Base-by-base conservation (phyloP, 2,797 vertebrate genomes). In the Trichosurus vulpecula region DNA sequence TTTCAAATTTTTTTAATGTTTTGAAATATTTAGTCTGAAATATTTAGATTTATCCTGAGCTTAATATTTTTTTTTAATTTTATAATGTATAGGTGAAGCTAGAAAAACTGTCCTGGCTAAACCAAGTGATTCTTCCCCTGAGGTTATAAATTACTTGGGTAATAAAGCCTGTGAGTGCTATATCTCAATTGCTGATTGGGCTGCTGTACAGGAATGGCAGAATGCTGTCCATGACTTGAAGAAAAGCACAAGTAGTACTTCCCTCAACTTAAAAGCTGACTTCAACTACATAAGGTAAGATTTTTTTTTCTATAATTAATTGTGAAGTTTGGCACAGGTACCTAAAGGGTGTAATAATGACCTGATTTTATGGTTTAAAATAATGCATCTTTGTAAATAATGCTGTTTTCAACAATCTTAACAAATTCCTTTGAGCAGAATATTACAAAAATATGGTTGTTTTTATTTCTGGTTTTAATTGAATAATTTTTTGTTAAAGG, bases 101-200 rank as follows among this genome's bases (percentile, higher is more conserved):
- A 99, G 99, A 97, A 99, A 99, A 98, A 99, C 99, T 0, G 99
- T 99, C 61, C 97, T 99, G 96, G 99, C 99, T 35, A 99, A 99
- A 97, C 98, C 99, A 93, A 99, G 97, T 3, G 99, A 99, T 92
- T 99, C 99, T 96, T 99, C 99, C 29, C 98, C 99, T 10, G 99
- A 99, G 98, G 99, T 99, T 92, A 98, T 99, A 90, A 99, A 99
- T 98, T 99, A 99, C 96, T 98, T 99, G 98, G 99, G 99, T 95
- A 99, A 99, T 98, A 99, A 99, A 97, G 99, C 99, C 0, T 99
- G 99, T 55, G 99, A 99, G 98, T 99, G 99, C 97, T 99, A 99
- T 52, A 99, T 99, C 96, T 99, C 99, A 0, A 99, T 99, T 95
- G 99, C 99, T 2, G 99, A 99, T 94, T 99, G 99, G 99, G 55